phyloP scores from a whole-genome alignment of 2,113 vertebrate species.

The Octodon degus region DNA sequence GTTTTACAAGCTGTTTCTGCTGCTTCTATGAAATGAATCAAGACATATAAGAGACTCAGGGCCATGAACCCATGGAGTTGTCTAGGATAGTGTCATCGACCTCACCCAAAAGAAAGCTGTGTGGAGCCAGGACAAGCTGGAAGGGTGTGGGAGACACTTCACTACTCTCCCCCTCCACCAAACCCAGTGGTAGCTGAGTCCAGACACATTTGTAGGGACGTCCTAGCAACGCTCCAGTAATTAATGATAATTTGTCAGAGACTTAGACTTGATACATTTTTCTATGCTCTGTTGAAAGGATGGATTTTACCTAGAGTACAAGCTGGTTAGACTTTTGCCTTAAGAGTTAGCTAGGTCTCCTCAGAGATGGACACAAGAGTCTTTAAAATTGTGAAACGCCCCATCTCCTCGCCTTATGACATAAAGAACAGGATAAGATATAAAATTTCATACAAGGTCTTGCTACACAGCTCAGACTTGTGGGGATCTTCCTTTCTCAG shows the following conservation, averaged over 20 bases:
- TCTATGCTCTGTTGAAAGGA: neutral
- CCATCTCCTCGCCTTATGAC: neutral
- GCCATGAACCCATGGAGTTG: neutral
- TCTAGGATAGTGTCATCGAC: fast-evolving
- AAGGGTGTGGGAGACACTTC: neutral
- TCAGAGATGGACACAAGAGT: neutral
- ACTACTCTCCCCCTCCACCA: neutral
- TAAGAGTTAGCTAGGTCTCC: neutral
- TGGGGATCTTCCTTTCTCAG: too few relatives aligned
- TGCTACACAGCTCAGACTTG: too few relatives aligned
- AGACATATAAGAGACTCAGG: neutral
- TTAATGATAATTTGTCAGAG: neutral
- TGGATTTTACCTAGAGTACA: neutral
- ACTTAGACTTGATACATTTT: neutral
- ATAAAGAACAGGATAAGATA: neutral
- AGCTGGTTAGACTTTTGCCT: neutral
- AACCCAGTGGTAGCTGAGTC: neutral
- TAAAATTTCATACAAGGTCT: too few relatives aligned
- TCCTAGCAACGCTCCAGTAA: fast-evolving
- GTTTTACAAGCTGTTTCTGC: neutral
- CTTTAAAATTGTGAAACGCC: neutral
- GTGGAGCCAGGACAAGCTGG: neutral
- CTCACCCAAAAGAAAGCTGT: neutral
- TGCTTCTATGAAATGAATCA: neutral
- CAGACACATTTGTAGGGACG: neutral